These are phyloP conservation scores for Periplaneta americana DNA, from an alignment of 1,140 invertebrate species.

Conservation along the genomic window DNA sequence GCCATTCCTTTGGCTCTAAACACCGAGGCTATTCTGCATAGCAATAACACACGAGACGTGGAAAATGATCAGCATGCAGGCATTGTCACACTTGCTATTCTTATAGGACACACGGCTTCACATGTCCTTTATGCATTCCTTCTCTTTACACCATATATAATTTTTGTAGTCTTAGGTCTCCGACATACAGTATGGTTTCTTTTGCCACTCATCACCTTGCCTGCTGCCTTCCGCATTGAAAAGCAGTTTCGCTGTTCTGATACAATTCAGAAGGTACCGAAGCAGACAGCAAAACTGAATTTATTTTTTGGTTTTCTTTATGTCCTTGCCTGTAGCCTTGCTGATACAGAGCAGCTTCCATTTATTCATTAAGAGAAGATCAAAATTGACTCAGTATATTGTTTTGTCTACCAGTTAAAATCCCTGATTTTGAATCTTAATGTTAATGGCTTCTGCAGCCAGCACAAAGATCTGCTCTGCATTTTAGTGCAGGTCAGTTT, in stretches of 20 bases:
- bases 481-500: background rate
- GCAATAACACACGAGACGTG: slow-evolving; percentile 89
- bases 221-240: slow-evolving; percentile 84
- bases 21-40: slow-evolving; percentile 91
- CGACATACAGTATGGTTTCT: slow-evolving; percentile 84
- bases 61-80: slow-evolving; percentile 79
- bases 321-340: slow-evolving; percentile 61
- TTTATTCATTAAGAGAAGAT: slow-evolving; percentile 15
- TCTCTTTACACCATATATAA: slow-evolving; percentile 86
- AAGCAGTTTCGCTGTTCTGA: slow-evolving; percentile 76
- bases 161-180: slow-evolving; percentile 76
- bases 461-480: background rate
- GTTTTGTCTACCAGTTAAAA: background rate
- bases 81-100: slow-evolving; percentile 87
- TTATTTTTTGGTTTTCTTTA: slow-evolving; percentile 87
- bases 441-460: background rate
- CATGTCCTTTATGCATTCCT: slow-evolving; percentile 87
- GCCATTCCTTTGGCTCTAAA: slow-evolving; percentile 90
- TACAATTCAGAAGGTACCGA: slow-evolving; percentile 74
- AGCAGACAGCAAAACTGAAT: slow-evolving; percentile 85
- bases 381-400: background rate
- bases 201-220: slow-evolving; percentile 79
- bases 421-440: background rate
- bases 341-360: slow-evolving; percentile 21
- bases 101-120: slow-evolving; percentile 87